These are phyloP conservation scores for Trachops cirrhosus DNA, from an alignment of 2,797 vertebrate genomes.

Conservation along the genomic window DNA sequence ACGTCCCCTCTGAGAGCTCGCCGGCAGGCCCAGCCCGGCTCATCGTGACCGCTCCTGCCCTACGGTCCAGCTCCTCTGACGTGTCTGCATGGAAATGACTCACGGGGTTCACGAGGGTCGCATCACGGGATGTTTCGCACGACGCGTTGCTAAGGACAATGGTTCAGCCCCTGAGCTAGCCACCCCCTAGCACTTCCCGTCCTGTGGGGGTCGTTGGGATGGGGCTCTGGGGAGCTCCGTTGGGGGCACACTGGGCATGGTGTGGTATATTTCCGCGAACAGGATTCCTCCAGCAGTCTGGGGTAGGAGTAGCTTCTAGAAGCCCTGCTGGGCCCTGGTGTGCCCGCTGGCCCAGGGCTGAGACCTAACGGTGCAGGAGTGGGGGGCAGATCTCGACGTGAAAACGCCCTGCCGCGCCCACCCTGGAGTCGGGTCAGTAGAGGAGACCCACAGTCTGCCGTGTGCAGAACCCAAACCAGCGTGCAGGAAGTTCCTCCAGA, in stretches of 20 bases:
- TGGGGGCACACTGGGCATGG: not conserved
- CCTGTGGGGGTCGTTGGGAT: fast-evolving
- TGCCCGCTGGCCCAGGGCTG: fast-evolving
- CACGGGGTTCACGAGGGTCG: fast-evolving
- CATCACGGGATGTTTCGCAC: not conserved
- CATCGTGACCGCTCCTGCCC: fast-evolving
- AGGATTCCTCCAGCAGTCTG: not conserved
- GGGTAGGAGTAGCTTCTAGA: not conserved
- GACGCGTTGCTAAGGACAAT: fast-evolving
- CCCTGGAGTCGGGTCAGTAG: fast-evolving
- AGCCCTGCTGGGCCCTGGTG: not conserved
- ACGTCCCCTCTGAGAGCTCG: fast-evolving
- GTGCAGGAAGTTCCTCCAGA: not conserved
- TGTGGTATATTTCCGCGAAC: not conserved
- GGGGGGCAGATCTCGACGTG: fast-evolving
- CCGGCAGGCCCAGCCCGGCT: too few relatives aligned
- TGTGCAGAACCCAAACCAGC: not conserved
- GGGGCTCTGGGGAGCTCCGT: not conserved
- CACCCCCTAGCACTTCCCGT: fast-evolving
- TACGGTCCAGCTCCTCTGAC: too few relatives aligned
- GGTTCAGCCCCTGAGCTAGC: not conserved
- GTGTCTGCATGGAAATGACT: too few relatives aligned
- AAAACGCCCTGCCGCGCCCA: fast-evolving
- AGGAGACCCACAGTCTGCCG: too few relatives aligned
- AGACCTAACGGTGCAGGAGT: not conserved